Base-by-base conservation (phyloP, 2,797 vertebrate genomes). In the Sebastes kiyomatsui region DNA sequence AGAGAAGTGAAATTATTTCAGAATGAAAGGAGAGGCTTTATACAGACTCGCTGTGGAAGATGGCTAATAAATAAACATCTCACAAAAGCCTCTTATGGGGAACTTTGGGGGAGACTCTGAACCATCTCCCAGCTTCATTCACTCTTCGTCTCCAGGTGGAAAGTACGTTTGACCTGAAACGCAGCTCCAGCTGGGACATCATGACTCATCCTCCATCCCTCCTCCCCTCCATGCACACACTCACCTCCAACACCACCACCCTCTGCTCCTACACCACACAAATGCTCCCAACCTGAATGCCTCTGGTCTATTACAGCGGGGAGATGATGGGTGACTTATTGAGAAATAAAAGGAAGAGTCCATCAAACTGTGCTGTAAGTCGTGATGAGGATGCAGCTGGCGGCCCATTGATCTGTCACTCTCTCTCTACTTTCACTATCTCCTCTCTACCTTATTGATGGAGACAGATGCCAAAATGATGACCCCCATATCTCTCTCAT, bases 1-100 rank as follows among this genome's bases (percentile, higher is more conserved):
- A 95, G 66, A 90, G 87, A 77, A 83, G 87, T 79, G 87, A 93
- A 94, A 95, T 95, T 88, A 94, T 95, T 93, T 88, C 80, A 83
- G 80, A 91, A 88, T 91, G 87, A 93, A 92, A 92, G 79, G 83
- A 91, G 60, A 79, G 82, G 89, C 89, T 90, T 93, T 93, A 87
- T 81, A 81, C 82, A 83, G 79, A 86, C 83, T 82, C 74, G 42
- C 84, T 64, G 83, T 70, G 67, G 49, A 89, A 87, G 82, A 86
- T 85, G 81, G 85, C 90, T 94, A 92, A 91, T 92, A 93, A 93
- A 93, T 93, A 90, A 90, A 88, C 85, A 91, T 90, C 80, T 87
- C 46, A 10, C 30, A 90, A 94, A 42, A 93, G 90, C 88, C 86
- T 86, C 85, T 93, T 86, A 79, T 38, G 66, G 80, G 49, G 49